Percentiles rank a stretch among this genome's conserved stretches.
Evolutionary conservation across 2,113 vertebrate species (phyloP).

Genomic region (Bostrychus sinensis): DNA sequence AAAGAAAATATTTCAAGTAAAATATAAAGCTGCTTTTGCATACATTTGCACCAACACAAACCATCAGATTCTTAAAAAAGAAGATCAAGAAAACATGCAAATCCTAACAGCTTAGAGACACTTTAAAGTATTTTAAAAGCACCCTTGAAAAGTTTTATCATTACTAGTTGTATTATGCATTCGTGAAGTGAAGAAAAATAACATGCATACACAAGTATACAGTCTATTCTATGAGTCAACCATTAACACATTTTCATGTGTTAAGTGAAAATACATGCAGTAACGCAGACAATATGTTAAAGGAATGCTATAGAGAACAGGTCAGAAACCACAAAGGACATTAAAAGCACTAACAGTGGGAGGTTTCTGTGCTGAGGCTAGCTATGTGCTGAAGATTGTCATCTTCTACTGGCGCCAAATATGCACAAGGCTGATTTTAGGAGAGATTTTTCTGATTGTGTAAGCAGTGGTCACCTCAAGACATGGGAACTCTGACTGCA

Average conservation of each 20-base stretch:
- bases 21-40: too few relatives aligned
- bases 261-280: slow-evolving; percentile 23
- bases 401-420: slow-evolving; percentile 66
- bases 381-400: slow-evolving; percentile 55
- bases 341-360: slow-evolving; percentile 48
- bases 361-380: slow-evolving; percentile 39
- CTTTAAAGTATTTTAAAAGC: too few relatives aligned
- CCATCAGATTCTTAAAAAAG: too few relatives aligned
- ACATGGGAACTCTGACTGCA: slow-evolving; percentile 41
- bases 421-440: slow-evolving; percentile 55
- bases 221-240: too few relatives aligned
- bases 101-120: too few relatives aligned
- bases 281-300: slow-evolving; percentile 43
- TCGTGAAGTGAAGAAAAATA: too few relatives aligned
- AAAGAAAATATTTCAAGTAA: too few relatives aligned
- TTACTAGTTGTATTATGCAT: too few relatives aligned
- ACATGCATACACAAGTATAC: too few relatives aligned
- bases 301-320: slow-evolving; percentile 32
- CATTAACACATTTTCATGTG: slow-evolving; percentile 33
- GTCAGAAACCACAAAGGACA: slow-evolving; percentile 60
- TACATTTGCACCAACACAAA: too few relatives aligned
- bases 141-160: too few relatives aligned
- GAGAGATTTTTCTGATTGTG: slow-evolving; percentile 62
- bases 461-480: slow-evolving; percentile 42
- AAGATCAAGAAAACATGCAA: too few relatives aligned